These are phyloP conservation scores for Agonum fuliginosum DNA, from an alignment of 2,888 invertebrate genomes.

Conservation along the genomic window DNA sequence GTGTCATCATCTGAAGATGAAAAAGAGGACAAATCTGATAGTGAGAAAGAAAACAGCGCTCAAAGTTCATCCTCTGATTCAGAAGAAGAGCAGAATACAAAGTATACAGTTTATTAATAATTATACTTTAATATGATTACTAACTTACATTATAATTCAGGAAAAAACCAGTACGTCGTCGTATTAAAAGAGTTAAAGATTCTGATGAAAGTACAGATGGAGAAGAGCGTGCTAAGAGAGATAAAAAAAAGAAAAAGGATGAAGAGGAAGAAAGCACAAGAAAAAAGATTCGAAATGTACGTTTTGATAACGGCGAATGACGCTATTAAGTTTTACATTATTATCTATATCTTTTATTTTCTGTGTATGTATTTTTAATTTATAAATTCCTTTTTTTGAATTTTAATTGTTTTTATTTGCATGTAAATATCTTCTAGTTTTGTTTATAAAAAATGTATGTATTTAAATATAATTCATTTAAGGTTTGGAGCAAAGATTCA, in stretches of 20 bases:
- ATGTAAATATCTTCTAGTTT: not conserved
- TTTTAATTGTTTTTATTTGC: not conserved
- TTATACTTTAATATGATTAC: not conserved
- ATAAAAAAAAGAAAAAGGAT: slow-evolving; percentile 46
- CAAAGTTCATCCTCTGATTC: slow-evolving; percentile 58
- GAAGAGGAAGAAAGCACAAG: slow-evolving; percentile 67
- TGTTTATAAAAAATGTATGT: not conserved
- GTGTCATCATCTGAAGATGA: slow-evolving; percentile 30
- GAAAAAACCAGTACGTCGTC: slow-evolving; percentile 63
- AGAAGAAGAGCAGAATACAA: slow-evolving; percentile 62
- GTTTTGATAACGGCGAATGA: slow-evolving; percentile 1
- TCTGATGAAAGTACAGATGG: slow-evolving; percentile 70
- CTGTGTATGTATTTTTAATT: not conserved
- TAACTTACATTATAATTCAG: slow-evolving; percentile 49
- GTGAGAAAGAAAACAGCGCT: slow-evolving; percentile 39
- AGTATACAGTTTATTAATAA: slow-evolving; percentile 37
- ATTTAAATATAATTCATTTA: slow-evolving; percentile 50
- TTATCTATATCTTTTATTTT: not conserved
- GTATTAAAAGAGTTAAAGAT: slow-evolving; percentile 69
- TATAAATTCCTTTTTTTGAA: not conserved
- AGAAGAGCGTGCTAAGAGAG: slow-evolving; percentile 64
- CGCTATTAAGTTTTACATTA: not conserved
- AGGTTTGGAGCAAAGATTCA: slow-evolving; percentile 77
- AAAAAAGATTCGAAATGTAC: slow-evolving; percentile 77
- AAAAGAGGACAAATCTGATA: slow-evolving; percentile 13